A percentile compares a stretch with the other conserved stretches of the same genome.
Conservation (phyloP, 2,113 vertebrate genomes). For the Montifringilla adamsi region DNA sequence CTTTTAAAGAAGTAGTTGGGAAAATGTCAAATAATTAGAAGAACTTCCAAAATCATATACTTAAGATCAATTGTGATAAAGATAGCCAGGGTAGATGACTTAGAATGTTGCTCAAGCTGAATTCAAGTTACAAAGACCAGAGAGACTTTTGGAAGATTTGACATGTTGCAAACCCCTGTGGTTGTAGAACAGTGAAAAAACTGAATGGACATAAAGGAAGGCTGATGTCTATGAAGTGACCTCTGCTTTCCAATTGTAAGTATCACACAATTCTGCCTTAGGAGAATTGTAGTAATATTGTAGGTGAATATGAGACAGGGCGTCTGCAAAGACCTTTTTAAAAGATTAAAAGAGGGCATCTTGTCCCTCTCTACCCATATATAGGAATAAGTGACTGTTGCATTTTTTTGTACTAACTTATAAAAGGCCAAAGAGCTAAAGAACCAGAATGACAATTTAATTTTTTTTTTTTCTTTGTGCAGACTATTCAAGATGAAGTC, state of each 20-base stretch:
- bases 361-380: not conserved
- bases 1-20: not conserved
- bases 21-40: not conserved
- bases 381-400: rapidly evolving
- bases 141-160: not conserved
- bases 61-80: not conserved
- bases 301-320: not conserved
- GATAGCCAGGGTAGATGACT: not conserved
- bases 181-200: not conserved
- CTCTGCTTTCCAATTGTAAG: not conserved
- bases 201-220: not conserved
- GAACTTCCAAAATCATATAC: not conserved
- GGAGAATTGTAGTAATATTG: not conserved
- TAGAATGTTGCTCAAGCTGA: not conserved
- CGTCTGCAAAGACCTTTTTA: not conserved
- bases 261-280: not conserved
- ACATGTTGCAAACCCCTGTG: not conserved
- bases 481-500: not conserved
- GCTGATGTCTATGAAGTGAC: not conserved
- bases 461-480: not conserved
- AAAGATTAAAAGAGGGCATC: not conserved
- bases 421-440: not conserved
- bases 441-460: not conserved
- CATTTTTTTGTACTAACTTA: not conserved
- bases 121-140: not conserved